These are phyloP conservation scores for Paracanthobrama guichenoti DNA, from an alignment of 2,113 vertebrate species.

Conservation along the genomic window DNA sequence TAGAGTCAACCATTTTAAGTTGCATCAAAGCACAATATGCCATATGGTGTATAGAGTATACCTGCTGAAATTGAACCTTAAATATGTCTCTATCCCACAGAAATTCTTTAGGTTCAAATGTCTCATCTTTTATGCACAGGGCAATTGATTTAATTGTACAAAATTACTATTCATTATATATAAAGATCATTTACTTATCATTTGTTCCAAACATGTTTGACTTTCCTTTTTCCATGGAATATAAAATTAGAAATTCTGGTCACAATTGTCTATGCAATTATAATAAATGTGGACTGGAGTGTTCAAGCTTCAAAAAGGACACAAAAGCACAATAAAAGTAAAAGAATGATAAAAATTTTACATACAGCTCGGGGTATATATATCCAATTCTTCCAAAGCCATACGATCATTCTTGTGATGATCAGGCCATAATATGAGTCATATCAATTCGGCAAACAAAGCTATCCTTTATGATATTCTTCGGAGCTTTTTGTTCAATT, in stretches of 20 bases:
- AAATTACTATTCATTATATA: neutral
- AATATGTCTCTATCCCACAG: neutral
- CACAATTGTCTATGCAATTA: neutral
- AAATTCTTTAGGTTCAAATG: neutral
- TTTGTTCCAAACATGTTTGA: neutral
- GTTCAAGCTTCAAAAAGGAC: neutral
- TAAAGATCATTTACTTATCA: neutral
- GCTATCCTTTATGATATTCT: neutral
- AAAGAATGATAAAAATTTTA: neutral
- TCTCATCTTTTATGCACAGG: neutral
- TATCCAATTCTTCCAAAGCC: neutral
- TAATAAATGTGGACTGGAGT: neutral
- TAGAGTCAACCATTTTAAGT: neutral
- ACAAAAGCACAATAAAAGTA: neutral
- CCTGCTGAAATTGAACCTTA: neutral
- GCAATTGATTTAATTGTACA: neutral
- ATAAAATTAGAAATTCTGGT: no score
- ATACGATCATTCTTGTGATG: no score
- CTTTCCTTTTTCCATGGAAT: neutral
- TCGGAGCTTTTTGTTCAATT: no score
- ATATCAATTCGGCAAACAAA: neutral
- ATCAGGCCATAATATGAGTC: neutral
- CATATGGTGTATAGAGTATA: neutral
- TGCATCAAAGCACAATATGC: neutral
- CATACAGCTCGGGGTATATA: neutral